Conservation (phyloP, 2,888 invertebrate species). For the Trachelus iudaicus region DNA sequence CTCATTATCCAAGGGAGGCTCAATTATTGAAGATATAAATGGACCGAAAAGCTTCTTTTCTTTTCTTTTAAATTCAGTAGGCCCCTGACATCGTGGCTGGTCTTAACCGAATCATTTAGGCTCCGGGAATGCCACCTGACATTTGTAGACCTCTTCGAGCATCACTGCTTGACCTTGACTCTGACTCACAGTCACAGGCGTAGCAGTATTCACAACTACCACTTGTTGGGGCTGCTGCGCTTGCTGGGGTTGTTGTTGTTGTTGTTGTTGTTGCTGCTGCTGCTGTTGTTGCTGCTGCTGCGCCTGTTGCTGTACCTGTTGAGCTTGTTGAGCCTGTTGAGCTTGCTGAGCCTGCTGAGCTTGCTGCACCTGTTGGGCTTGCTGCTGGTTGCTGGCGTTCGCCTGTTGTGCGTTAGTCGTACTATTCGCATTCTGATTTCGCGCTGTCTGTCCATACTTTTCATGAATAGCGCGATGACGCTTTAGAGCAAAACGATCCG, state of each 20-base stretch:
- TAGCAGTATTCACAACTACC: slow-evolving; percentile 62
- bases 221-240: slow-evolving; percentile 57
- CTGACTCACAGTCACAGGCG: slow-evolving; percentile 62
- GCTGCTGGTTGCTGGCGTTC: slow-evolving; percentile 65
- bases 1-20: background rate
- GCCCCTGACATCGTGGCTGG: background rate
- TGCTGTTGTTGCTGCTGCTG: slow-evolving; percentile 51
- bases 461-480: slow-evolving; percentile 89
- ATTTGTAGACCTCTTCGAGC: slow-evolving; percentile 64
- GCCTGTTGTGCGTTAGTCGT: slow-evolving; percentile 67
- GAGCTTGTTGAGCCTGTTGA: slow-evolving; percentile 53
- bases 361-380: slow-evolving; percentile 62
- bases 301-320: slow-evolving; percentile 48
- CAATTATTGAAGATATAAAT: background rate
- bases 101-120: slow-evolving; percentile 62
- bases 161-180: slow-evolving; percentile 62
- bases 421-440: slow-evolving; percentile 66
- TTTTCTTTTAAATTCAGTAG: background rate
- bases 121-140: slow-evolving; percentile 64
- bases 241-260: slow-evolving; percentile 52
- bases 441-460: slow-evolving; percentile 78
- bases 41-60: background rate
- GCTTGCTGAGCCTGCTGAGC: slow-evolving; percentile 57
- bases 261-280: slow-evolving; percentile 51
- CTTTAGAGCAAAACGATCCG: slow-evolving; percentile 87